A percentile compares a stretch with the other conserved stretches of the same genome.
Conservation (phyloP, 2,797 vertebrate species). For the Petrocephalus sullivani region DNA sequence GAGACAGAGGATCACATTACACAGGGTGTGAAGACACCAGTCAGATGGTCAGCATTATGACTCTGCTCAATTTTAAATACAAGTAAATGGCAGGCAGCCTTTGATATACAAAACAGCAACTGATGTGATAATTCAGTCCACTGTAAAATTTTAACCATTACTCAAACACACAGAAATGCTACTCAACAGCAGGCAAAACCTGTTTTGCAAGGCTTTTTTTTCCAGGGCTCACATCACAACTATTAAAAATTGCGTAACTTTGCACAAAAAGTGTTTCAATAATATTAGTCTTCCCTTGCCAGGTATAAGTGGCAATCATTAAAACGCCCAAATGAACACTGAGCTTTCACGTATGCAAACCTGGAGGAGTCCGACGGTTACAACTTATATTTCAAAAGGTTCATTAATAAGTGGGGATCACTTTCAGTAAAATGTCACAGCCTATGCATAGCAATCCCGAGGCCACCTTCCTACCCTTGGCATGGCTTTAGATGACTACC, state of each 20-base stretch:
- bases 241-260: neutral
- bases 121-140: neutral
- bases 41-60: slow-evolving; percentile 8
- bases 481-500: neutral
- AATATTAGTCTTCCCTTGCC: neutral
- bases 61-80: neutral
- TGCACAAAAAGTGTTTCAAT: neutral
- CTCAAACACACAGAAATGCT: neutral
- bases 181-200: neutral
- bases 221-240: neutral
- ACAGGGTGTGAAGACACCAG: slow-evolving; percentile 13
- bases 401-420: neutral
- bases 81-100: neutral
- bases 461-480: neutral
- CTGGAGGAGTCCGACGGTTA: neutral
- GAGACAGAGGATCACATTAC: neutral
- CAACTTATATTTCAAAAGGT: neutral
- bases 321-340: neutral
- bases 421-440: neutral
- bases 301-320: neutral
- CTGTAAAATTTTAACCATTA: neutral
- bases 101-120: neutral
- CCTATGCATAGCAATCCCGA: neutral
- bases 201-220: neutral
- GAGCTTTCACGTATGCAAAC: neutral